Evolutionary conservation across 2,797 vertebrate species (phyloP).

Genomic region (Poecile montanus): DNA sequence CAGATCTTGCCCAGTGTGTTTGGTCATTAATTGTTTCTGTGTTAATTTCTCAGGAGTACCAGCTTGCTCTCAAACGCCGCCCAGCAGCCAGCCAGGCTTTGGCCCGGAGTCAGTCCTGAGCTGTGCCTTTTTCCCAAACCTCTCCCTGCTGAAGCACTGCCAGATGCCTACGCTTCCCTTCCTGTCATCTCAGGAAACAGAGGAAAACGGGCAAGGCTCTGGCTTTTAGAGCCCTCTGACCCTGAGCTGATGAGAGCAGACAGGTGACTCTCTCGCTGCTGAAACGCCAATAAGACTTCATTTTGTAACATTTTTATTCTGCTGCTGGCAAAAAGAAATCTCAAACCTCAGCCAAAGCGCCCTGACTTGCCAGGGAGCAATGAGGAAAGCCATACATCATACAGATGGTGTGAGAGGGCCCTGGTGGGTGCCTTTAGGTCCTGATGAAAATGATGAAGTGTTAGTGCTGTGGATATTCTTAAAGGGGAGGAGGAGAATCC

Average conservation of each 20-base stretch:
- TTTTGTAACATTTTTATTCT: neutral
- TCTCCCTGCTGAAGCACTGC: neutral
- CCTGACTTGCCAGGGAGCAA: neutral
- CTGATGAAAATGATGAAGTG: neutral
- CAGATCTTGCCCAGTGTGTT: neutral
- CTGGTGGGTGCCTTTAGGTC: neutral
- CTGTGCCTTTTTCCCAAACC: slow-evolving; percentile 32
- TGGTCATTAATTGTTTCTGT: slow-evolving; percentile 4
- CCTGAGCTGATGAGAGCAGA: neutral
- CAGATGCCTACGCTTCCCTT: slow-evolving; percentile 15
- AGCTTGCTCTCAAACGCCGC: neutral
- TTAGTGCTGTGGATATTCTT: neutral
- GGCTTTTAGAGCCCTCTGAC: neutral
- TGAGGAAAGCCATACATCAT: neutral
- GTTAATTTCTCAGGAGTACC: slow-evolving; percentile 28
- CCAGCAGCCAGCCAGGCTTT: neutral
- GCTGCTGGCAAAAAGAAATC: neutral
- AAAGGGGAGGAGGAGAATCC: neutral
- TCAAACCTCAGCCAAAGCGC: neutral
- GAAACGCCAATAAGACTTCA: neutral
- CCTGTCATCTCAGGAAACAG: slow-evolving; percentile 16
- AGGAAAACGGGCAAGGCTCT: neutral
- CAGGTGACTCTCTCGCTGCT: neutral
- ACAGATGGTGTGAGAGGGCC: neutral
- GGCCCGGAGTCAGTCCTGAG: slow-evolving; percentile 18